Evolutionary conservation across 2,113 vertebrate genomes (phyloP), one percentile per base, ranked within the genome.

Genomic region (Pedetes capensis): DNA sequence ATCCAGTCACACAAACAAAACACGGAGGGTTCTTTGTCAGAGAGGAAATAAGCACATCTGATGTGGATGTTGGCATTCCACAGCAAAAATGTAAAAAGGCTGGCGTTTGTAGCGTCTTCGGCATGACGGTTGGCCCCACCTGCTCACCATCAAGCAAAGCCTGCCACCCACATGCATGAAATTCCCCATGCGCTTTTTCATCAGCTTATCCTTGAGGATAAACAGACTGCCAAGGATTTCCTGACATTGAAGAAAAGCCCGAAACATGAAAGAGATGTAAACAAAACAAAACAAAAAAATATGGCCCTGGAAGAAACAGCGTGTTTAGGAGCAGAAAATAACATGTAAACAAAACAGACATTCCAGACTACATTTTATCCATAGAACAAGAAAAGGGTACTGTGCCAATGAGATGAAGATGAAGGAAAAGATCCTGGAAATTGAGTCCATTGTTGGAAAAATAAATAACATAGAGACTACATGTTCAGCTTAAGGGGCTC

Each of bases 231-330:
- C 55, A 22, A 78, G 47, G 34, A 51, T 44, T 89, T 87, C 74
- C 68, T 69, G 75, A 89, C 44, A 44, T 1, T 22, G 75, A 86
- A 79, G 55, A 69, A 51, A 69, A 74, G 55, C 37, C 80, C 39
- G 55, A 82, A 61, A 83, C 29, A 23, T 11, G 34, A 89, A 81
- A 47, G 47, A 86, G 34, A 93, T 37, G 39, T 10, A 49, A 49
- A 49, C 13, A 89, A 32, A 61, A 82, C 47, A 59, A 89, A 86
- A 81, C 39, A 42, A 80, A 74, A 63, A 51, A 87, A 68, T 44
- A 82, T 32, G 53, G 39, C 76, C 44, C 22, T 23, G 14, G 27
- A 44, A 32, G 10, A 74, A 68, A 66, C 59, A 51, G n/a, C 39
- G 51, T 47, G 17, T 47, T 49, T 57, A 57, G 44, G 69, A 72